phyloP scores from a whole-genome alignment of 2,888 invertebrate species.

The Stegophylla sp. region DNA sequence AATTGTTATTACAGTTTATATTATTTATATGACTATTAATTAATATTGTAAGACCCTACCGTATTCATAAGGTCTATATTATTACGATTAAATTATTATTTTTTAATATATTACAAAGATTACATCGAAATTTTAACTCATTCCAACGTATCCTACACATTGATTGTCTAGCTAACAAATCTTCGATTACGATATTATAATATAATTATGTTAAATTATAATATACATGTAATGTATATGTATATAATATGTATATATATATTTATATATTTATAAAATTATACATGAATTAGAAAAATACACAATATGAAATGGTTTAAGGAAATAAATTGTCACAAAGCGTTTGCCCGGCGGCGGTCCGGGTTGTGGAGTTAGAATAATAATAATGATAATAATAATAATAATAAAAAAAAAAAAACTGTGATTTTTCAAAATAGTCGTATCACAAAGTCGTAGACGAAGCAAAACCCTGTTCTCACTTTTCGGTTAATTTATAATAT shows the following conservation, averaged over 20 bases:
- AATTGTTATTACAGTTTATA: constrained; percentile 28
- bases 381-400: too few species aligned
- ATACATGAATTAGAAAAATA: constrained; percentile 53
- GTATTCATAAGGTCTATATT: constrained; percentile 35
- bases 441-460: constrained; percentile 54
- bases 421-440: constrained; percentile 47
- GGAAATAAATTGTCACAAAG: constrained; percentile 53
- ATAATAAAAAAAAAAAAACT: constrained; percentile 8
- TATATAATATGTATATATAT: not conserved
- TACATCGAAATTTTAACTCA: constrained; percentile 36
- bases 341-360: constrained; percentile 20
- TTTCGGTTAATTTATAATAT: constrained; percentile 47
- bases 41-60: constrained; percentile 31
- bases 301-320: constrained; percentile 48
- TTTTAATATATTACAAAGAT: not conserved
- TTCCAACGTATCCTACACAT: constrained; percentile 37
- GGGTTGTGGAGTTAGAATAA: constrained; percentile 20
- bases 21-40: constrained; percentile 6
- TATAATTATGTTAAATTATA: constrained; percentile 17
- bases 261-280: constrained; percentile 37
- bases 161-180: constrained; percentile 57
- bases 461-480: constrained; percentile 58
- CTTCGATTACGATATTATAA: constrained; percentile 24
- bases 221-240: too few species aligned
- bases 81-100: not conserved